Conservation (phyloP, 2,797 vertebrate species). For the Peromyscus melanophrys region DNA sequence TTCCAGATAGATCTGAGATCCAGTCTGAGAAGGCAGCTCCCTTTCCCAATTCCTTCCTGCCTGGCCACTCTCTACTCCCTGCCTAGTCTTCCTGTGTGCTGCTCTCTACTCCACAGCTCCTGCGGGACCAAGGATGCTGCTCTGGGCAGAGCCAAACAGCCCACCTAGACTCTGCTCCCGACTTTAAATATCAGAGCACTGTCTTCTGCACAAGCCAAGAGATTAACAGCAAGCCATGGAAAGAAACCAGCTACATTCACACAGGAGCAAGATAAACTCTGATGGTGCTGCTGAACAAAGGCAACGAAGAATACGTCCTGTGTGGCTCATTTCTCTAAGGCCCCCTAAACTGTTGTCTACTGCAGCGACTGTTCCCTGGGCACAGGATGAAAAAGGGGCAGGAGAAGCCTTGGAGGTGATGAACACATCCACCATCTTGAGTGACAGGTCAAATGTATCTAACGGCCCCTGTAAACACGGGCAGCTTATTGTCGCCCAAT, state of each 20-base stretch:
- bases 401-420: neutral
- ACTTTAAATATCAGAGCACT: rapidly evolving
- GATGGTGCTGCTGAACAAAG: rapidly evolving
- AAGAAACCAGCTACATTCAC: neutral
- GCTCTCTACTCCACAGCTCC: neutral
- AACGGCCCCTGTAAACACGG: neutral
- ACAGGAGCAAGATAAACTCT: rapidly evolving
- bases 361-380: neutral
- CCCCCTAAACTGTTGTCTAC: neutral
- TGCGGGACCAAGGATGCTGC: neutral
- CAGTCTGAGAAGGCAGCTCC: neutral
- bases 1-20: neutral
- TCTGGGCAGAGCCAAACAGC: neutral
- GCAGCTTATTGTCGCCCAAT: neutral
- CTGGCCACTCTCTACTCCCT: no score
- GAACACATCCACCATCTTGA: neutral
- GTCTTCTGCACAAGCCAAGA: rapidly evolving
- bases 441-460: neutral
- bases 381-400: neutral
- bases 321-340: neutral
- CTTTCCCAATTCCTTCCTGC: neutral
- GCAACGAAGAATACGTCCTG: rapidly evolving
- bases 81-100: neutral
- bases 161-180: neutral
- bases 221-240: no score